phyloP scores from a whole-genome alignment of 1,140 invertebrate genomes.

The Drosophila burlai region DNA sequence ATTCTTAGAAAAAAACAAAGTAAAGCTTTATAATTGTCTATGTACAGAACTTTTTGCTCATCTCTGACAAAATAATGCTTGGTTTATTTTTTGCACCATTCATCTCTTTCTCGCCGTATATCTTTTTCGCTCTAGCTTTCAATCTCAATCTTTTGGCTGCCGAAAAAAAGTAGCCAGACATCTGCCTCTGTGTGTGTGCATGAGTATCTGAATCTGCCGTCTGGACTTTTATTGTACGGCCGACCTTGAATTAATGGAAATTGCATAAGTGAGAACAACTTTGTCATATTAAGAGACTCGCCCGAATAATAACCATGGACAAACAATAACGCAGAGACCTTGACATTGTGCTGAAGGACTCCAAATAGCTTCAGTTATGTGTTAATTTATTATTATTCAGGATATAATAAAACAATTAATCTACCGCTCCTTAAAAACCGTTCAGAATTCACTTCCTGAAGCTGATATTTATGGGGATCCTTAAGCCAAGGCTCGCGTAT shows the following conservation, averaged over 20 bases:
- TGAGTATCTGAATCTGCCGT: slow-evolving; percentile 55
- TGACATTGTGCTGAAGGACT: slow-evolving; percentile 64
- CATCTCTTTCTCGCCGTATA: slow-evolving; percentile 1
- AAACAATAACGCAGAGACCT: slow-evolving; percentile 42
- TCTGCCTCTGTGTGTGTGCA: slow-evolving; percentile 13
- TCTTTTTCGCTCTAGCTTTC: slow-evolving; percentile 26
- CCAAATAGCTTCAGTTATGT: slow-evolving; percentile 21
- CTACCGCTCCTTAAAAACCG: slow-evolving; percentile 3
- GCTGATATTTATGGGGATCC: slow-evolving; percentile 13
- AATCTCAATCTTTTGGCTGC: slow-evolving; percentile 44
- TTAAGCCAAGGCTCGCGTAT: slow-evolving; percentile 8
- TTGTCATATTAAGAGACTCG: slow-evolving; percentile 70
- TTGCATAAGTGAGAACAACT: slow-evolving; percentile 79
- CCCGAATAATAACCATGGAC: slow-evolving; percentile 15
- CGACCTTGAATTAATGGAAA: slow-evolving; percentile 83
- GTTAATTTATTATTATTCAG: slow-evolving; percentile 12
- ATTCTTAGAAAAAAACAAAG: neutral
- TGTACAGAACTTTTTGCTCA: slow-evolving; percentile 3
- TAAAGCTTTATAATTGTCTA: neutral
- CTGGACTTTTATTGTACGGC: slow-evolving; percentile 73
- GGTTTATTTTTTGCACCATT: slow-evolving; percentile 4
- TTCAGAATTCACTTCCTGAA: slow-evolving; percentile 18
- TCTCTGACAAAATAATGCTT: slow-evolving; percentile 16
- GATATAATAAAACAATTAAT: slow-evolving; percentile 15
- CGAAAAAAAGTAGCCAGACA: slow-evolving; percentile 60